Conservation (phyloP, 2,113 vertebrate species). For the Callospermophilus lateralis region DNA sequence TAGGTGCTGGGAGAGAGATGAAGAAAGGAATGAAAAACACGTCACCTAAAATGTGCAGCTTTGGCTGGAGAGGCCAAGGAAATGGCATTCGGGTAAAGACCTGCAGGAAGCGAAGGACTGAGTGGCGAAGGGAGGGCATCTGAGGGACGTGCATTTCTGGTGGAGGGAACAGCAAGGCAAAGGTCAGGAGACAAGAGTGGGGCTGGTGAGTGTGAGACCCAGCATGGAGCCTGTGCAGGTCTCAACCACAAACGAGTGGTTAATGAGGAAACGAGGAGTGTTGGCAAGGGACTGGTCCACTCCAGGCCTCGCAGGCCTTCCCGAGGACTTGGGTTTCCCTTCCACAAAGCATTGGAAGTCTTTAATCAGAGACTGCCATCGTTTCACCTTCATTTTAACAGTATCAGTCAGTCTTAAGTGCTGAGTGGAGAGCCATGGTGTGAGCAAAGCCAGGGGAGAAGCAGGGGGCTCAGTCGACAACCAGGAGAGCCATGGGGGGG, state of each 20-base stretch:
- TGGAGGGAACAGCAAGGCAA: background rate
- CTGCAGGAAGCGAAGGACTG: background rate
- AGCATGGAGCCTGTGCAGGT: background rate
- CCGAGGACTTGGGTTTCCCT: background rate
- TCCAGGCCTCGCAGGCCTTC: accelerated
- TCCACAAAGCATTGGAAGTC: background rate
- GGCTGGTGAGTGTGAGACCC: background rate
- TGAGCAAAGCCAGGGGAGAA: too few species aligned
- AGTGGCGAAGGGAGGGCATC: too few species aligned
- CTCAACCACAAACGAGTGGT: accelerated
- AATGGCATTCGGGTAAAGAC: background rate
- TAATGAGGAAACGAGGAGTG: background rate
- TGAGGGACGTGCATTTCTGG: background rate
- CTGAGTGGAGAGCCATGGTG: background rate
- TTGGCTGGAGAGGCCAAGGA: background rate
- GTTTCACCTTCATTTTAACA: background rate
- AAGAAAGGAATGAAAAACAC: background rate
- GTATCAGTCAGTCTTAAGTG: background rate
- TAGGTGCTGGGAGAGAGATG: background rate
- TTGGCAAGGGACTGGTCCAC: background rate
- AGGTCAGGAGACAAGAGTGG: background rate
- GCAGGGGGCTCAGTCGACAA: accelerated
- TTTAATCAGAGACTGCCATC: background rate
- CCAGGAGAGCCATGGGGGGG: background rate
- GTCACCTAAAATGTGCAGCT: background rate